A percentile compares a stretch with the other conserved stretches of the same genome.
phyloP scores from a whole-genome alignment of 2,888 invertebrate genomes.

The Lobophora halterata region DNA sequence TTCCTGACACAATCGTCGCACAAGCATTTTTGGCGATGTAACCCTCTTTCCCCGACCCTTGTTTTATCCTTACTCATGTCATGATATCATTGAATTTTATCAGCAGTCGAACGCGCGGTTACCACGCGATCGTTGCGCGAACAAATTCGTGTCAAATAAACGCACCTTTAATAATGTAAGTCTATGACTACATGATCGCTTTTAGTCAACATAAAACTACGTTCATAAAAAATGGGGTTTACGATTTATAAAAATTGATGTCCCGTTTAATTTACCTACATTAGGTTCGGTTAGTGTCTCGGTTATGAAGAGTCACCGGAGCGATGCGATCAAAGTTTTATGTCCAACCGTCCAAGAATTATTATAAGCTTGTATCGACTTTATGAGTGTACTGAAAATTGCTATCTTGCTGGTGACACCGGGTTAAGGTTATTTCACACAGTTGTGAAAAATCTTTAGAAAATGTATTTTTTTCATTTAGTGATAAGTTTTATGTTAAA shows the following conservation, averaged over 20 bases:
- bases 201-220: too few species aligned
- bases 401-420: slow-evolving; percentile 1
- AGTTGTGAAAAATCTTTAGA: background rate
- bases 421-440: background rate
- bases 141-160: too few species aligned
- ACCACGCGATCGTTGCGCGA: too few species aligned
- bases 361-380: slow-evolving; percentile 17
- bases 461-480: background rate
- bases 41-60: too few species aligned
- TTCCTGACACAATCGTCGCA: too few species aligned
- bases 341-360: slow-evolving; percentile 14
- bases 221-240: too few species aligned
- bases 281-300: slow-evolving; percentile 16
- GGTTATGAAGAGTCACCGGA: slow-evolving; percentile 21
- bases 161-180: too few species aligned
- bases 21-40: too few species aligned
- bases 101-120: too few species aligned
- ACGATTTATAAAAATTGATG: slow-evolving; percentile 10
- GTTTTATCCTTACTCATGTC: too few species aligned
- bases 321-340: slow-evolving; percentile 26
- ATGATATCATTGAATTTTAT: too few species aligned
- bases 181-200: too few species aligned
- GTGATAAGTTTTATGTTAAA: background rate
- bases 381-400: slow-evolving; percentile 16
- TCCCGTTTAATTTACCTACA: slow-evolving; percentile 9